These are phyloP conservation scores for Sebastes elongatus DNA, from an alignment of 2,797 vertebrate species.

Conservation along the genomic window DNA sequence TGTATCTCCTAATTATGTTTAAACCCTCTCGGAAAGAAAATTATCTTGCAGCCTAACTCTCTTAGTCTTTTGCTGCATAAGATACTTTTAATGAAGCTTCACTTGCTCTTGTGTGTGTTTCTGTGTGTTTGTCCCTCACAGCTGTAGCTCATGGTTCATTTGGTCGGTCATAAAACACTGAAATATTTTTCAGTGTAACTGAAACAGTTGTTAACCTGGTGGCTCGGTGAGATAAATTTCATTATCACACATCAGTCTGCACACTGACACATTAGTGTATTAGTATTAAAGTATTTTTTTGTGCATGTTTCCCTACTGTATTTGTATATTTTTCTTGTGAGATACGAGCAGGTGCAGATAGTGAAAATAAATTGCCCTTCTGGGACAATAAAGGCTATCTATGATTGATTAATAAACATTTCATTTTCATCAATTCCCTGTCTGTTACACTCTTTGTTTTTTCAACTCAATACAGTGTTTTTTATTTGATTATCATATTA, in stretches of 20 bases:
- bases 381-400: background rate
- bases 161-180: background rate
- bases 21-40: background rate
- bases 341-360: background rate
- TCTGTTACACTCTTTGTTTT: background rate
- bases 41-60: background rate
- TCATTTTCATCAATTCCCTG: background rate
- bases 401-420: background rate
- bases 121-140: conserved; percentile 4
- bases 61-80: conserved; percentile 1
- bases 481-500: no score
- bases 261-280: background rate
- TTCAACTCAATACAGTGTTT: background rate
- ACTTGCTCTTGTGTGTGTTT: background rate
- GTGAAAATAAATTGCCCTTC: background rate
- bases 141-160: background rate
- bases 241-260: background rate
- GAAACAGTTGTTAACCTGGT: background rate
- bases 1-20: background rate
- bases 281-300: background rate
- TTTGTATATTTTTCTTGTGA: background rate
- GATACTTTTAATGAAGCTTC: background rate
- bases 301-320: background rate
- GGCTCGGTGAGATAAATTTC: background rate
- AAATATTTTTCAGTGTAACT: background rate